Base-by-base conservation (phyloP, 2,888 invertebrate species). In the Hirtodrosophila histrioides region DNA sequence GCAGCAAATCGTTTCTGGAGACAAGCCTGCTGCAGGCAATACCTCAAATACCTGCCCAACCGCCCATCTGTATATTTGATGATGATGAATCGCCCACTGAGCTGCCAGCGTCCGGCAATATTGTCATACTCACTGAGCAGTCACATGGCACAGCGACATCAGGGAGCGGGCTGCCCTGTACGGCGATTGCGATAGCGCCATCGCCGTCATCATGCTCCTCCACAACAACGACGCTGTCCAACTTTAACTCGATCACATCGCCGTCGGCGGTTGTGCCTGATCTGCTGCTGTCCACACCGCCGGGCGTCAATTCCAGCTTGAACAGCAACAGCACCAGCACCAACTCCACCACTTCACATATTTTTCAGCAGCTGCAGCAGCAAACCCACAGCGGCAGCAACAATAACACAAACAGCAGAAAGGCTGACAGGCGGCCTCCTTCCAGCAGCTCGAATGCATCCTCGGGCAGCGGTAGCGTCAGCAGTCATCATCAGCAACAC, bases 231-330 rank as follows among this genome's bases (percentile, higher is more conserved):
- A 86, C 89, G 69, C 69, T 90, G 64, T 91, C 91, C 40, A 91
- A 90, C 71, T 89, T 91, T 60, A 91, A 91, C 79, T 91, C 91
- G 70, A 91, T 91, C 75, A 91, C 91, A 57, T 91, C 91, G 54
- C 91, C 91, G 35, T 91, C 91, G 12, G 90, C 91, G 72, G 90
- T 91, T 75, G 91, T 91, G 70, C 91, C 91, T 55, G 91, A 91
- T 62, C 80, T 89, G 63, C 73, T 91, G 60, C 71, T 91, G 44
- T 91, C 91, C 44, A 91, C 91, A 60, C 91, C 91, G 31, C 90
- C 91, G 6, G 89, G 90, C 51, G 67, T 86, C 33, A 86, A 88
- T 67, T 80, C 81, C 55, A 84, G 87, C 56, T 56, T 86, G 44
- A 71, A 67, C 58, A 75, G 49, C 69, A 76, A 75, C 60, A 69